Percentiles rank a stretch among this genome's conserved stretches.
Evolutionary conservation across 2,113 vertebrate species (phyloP).

Genomic region (Neolamprologus longior): DNA sequence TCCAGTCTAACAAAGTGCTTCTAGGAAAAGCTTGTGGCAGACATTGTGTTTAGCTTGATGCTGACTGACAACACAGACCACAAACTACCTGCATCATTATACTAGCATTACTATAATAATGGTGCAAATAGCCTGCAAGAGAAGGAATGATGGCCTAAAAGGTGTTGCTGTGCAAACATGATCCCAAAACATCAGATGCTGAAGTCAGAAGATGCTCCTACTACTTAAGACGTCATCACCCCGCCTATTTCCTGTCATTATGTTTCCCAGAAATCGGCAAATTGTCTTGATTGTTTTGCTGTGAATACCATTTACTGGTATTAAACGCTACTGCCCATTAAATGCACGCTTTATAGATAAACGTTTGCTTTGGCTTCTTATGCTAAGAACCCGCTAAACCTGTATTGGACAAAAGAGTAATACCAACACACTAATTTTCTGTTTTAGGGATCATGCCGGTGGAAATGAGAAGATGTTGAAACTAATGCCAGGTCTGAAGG

Average conservation of each 20-base stretch:
- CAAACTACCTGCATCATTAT: not conserved
- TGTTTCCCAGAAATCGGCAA: not conserved
- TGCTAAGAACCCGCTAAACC: not conserved
- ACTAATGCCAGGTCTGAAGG: conserved; percentile 79
- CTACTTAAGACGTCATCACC: not conserved
- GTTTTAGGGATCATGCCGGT: conserved; percentile 89
- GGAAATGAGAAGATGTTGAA: conserved; percentile 93
- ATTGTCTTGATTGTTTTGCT: not conserved
- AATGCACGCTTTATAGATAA: not conserved
- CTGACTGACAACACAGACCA: not conserved
- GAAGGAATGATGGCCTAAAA: not conserved
- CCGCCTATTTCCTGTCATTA: not conserved
- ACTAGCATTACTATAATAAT: not conserved
- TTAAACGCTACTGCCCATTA: not conserved
- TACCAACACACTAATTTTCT: not conserved
- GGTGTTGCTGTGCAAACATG: not conserved
- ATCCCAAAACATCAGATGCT: not conserved
- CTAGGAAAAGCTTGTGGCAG: not conserved
- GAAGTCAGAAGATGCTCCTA: not conserved
- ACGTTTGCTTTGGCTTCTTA: not conserved
- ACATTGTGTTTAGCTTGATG: not conserved
- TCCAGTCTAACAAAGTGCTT: not conserved
- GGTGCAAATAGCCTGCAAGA: not conserved
- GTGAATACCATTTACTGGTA: not conserved
- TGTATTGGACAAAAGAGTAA: not conserved